These are phyloP conservation scores for Leuciscus waleckii DNA, from an alignment of 2,797 vertebrate species.

Conservation along the genomic window DNA sequence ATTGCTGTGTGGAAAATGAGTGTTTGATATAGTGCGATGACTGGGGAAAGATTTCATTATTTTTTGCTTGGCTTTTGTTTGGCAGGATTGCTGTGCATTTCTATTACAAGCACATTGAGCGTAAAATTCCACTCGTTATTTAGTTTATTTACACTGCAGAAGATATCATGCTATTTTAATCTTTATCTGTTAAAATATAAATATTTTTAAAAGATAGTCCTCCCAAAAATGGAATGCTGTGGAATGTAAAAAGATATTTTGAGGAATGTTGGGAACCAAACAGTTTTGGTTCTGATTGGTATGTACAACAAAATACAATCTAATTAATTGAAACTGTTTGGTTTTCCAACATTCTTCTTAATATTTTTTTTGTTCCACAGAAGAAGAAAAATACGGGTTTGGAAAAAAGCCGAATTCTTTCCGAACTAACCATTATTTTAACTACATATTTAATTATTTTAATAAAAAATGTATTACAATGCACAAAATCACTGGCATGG, in stretches of 20 bases:
- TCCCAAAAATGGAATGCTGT: neutral
- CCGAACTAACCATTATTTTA: too few species aligned
- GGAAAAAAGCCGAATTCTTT: neutral
- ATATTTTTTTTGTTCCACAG: neutral
- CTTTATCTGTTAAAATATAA: neutral
- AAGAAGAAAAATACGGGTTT: neutral
- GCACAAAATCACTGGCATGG: neutral
- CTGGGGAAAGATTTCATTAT: neutral
- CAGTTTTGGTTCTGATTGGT: neutral
- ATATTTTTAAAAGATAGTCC: neutral
- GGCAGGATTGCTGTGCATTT: neutral
- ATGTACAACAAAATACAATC: neutral
- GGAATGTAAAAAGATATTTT: neutral
- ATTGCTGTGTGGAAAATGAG: conserved; percentile 51
- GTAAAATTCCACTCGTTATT: neutral
- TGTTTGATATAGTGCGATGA: conserved; percentile 32
- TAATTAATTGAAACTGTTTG: neutral
- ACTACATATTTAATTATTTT: neutral
- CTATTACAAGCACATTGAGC: neutral
- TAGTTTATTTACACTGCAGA: conserved; percentile 27
- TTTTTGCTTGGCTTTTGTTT: conserved; percentile 18
- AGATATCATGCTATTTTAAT: neutral
- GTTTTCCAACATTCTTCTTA: too few species aligned
- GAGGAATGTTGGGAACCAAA: neutral
- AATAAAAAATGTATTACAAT: neutral